Evolutionary conservation across 2,888 invertebrate genomes (phyloP).

Genomic region (Campoplex nolae): DNA sequence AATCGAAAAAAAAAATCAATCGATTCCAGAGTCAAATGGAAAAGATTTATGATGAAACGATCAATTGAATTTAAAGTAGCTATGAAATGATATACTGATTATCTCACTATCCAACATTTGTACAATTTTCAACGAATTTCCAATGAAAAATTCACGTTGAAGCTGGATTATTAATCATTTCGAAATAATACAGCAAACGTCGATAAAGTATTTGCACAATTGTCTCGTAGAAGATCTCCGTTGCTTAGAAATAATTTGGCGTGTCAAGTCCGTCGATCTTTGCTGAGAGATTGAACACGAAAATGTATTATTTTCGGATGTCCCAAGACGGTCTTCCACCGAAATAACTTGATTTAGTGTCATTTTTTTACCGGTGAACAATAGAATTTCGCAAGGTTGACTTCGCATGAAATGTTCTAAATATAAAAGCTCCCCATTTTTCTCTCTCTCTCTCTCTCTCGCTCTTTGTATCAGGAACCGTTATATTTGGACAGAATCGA

Average conservation of each 20-base stretch:
- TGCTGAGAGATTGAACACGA: not conserved
- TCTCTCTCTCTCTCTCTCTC: conserved; percentile 58
- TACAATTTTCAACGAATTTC: not conserved
- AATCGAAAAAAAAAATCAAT: no score
- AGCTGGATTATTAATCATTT: not conserved
- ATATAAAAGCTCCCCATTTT: conserved; percentile 39
- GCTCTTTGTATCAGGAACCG: conserved; percentile 75
- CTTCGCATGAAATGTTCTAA: conserved; percentile 38
- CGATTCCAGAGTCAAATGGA: no score
- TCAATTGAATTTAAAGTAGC: no score
- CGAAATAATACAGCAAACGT: not conserved
- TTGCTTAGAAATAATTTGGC: not conserved
- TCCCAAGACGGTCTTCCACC: not conserved
- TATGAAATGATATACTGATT: no score
- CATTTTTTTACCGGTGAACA: not conserved
- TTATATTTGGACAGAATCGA: conserved; percentile 84
- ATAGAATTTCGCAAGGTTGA: not conserved
- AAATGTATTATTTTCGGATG: not conserved
- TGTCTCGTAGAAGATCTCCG: not conserved
- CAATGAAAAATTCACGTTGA: not conserved
- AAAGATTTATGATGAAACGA: no score
- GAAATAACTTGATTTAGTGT: not conserved
- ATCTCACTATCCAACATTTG: no score
- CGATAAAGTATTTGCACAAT: not conserved
- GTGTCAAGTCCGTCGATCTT: not conserved